phyloP scores from a whole-genome alignment of 2,797 vertebrate species.

The Halcyon smyrnensis region DNA sequence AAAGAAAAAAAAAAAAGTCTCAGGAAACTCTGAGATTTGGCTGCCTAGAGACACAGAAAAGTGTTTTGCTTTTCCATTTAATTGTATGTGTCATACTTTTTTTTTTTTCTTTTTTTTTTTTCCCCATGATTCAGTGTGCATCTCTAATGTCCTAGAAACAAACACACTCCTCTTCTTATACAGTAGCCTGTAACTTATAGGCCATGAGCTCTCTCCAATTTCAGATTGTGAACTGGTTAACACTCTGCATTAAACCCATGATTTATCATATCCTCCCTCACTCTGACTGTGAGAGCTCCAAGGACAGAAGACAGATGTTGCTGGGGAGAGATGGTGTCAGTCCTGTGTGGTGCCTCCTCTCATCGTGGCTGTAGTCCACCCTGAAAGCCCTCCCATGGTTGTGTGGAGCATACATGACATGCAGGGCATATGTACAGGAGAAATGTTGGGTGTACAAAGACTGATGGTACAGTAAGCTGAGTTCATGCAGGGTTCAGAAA shows the following conservation, averaged over 20 bases:
- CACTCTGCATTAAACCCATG: background rate
- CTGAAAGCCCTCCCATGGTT: rapidly evolving
- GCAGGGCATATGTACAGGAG: background rate
- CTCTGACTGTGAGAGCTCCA: background rate
- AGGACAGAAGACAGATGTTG: background rate
- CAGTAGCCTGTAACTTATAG: background rate
- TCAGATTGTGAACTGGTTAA: background rate
- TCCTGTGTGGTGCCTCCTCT: rapidly evolving
- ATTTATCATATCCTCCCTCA: background rate
- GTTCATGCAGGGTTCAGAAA: background rate
- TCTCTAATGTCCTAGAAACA: background rate
- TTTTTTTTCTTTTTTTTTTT: background rate
- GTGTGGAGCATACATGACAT: rapidly evolving
- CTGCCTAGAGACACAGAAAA: background rate
- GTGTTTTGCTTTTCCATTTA: background rate
- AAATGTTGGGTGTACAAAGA: rapidly evolving
- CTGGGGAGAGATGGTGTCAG: background rate
- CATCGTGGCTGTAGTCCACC: rapidly evolving
- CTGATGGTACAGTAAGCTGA: background rate
- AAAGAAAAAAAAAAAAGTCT: background rate
- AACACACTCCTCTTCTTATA: background rate
- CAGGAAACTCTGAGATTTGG: background rate
- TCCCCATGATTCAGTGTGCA: background rate
- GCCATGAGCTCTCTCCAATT: background rate
- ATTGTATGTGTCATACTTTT: background rate